Percentiles rank a stretch among this genome's conserved stretches.
Conservation (phyloP, 2,113 vertebrate genomes). For the Salvelinus alpinus region DNA sequence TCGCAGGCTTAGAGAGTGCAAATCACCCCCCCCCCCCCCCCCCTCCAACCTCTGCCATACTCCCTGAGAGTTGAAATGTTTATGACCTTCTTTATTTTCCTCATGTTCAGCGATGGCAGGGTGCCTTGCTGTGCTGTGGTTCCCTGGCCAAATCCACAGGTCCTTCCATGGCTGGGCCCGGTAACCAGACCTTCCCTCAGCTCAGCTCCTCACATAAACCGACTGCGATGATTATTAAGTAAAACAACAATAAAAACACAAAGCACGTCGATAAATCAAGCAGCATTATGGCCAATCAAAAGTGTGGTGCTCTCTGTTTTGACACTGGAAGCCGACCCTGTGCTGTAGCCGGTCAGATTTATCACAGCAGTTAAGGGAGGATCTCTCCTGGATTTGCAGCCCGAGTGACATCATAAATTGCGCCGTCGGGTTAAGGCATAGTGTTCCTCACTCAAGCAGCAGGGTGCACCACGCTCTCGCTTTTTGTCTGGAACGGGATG, state of each 20-base stretch:
- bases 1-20: constrained; percentile 57
- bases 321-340: constrained; percentile 61
- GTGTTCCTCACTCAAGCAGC: constrained; percentile 71
- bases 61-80: constrained; percentile 52
- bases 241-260: constrained; percentile 62
- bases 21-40: constrained; percentile 57
- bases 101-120: constrained; percentile 38
- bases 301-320: constrained; percentile 18
- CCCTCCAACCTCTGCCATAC: neutral
- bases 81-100: constrained; percentile 68
- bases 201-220: constrained; percentile 30
- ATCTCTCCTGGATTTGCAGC: constrained; percentile 72
- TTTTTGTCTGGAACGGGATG: constrained; percentile 59
- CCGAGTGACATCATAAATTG: constrained; percentile 74
- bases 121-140: constrained; percentile 25
- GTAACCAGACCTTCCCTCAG: constrained; percentile 32
- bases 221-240: constrained; percentile 69
- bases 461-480: constrained; percentile 54
- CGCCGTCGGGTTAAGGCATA: constrained; percentile 61
- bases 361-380: constrained; percentile 68
- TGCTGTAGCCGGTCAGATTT: constrained; percentile 65
- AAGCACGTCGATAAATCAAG: constrained; percentile 58
- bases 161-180: constrained; percentile 32
- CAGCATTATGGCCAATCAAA: constrained; percentile 37
- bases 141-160: constrained; percentile 44